These are phyloP conservation scores for Drosophila saltans DNA, from an alignment of 1,140 invertebrate genomes.

Conservation along the genomic window DNA sequence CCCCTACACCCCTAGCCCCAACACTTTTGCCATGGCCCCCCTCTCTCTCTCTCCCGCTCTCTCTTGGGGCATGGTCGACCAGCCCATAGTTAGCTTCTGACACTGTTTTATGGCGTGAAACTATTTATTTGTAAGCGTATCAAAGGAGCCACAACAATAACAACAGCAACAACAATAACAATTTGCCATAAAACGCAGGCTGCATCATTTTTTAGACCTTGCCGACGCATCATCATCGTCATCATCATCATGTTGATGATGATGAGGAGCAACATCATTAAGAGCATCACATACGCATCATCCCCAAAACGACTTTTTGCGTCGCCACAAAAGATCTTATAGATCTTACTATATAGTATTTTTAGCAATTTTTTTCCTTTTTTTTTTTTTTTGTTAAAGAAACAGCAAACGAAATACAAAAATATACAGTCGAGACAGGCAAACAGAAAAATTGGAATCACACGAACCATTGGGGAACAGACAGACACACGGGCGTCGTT, in stretches of 20 bases:
- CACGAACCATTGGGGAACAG: constrained; percentile 25
- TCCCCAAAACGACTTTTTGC: constrained; percentile 39
- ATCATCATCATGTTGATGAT: not conserved
- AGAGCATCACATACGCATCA: constrained; percentile 25
- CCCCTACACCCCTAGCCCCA: constrained; percentile 3
- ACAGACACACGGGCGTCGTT: constrained; percentile 68
- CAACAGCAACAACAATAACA: constrained; percentile 32
- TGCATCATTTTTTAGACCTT: constrained; percentile 56
- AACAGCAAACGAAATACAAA: constrained; percentile 29
- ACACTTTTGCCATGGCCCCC: not conserved
- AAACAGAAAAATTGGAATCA: constrained; percentile 46
- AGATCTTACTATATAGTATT: constrained; percentile 45
- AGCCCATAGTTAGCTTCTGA: constrained; percentile 4
- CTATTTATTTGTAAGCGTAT: constrained; percentile 80
- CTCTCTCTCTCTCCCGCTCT: not conserved
- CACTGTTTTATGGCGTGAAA: constrained; percentile 68
- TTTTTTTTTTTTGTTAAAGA: constrained; percentile 9
- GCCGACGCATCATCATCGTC: constrained; percentile 47
- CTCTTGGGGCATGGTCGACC: not conserved
- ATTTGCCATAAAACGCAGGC: constrained; percentile 55
- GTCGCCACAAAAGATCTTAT: constrained; percentile 56
- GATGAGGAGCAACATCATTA: constrained; percentile 6
- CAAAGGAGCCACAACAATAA: constrained; percentile 63
- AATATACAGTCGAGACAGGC: constrained; percentile 49
- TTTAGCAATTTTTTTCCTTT: constrained; percentile 28